phyloP scores from a whole-genome alignment of 1,140 invertebrate genomes.

The Chymomyza costata region DNA sequence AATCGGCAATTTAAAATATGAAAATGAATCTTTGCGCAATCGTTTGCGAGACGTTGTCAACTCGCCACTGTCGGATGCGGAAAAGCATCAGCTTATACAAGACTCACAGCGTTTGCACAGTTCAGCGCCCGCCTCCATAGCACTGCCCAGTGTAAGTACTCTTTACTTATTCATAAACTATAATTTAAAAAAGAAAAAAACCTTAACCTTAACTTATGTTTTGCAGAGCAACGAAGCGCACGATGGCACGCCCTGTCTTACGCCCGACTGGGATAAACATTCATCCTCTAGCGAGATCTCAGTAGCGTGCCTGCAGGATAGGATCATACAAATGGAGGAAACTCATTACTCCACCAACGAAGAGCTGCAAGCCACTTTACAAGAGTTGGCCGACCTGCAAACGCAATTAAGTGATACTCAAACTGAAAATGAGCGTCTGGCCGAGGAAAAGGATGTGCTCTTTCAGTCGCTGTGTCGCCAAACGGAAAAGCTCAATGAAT shows the following conservation, averaged over 20 bases:
- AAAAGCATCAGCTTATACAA: constrained; percentile 85
- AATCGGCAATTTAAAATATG: constrained; percentile 81
- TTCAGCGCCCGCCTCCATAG: constrained; percentile 80
- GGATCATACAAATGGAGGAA: constrained; percentile 86
- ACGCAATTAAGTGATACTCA: constrained; percentile 90
- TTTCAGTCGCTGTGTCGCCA: constrained; percentile 94
- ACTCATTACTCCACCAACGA: constrained; percentile 89
- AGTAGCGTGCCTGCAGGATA: constrained; percentile 93
- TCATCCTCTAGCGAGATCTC: constrained; percentile 92
- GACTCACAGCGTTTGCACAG: constrained; percentile 81
- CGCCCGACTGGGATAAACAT: constrained; percentile 92
- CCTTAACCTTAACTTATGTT: not conserved
- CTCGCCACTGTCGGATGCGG: constrained; percentile 87
- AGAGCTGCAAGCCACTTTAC: constrained; percentile 94
- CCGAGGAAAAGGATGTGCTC: constrained; percentile 91
- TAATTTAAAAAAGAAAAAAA: not conserved
- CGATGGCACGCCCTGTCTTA: constrained; percentile 78
- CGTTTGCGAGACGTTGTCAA: constrained; percentile 85
- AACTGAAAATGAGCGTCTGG: constrained; percentile 89
- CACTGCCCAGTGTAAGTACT: constrained; percentile 78
- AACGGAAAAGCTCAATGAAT: constrained; percentile 92
- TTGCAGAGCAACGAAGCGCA: constrained; percentile 42
- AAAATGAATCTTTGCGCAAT: constrained; percentile 84
- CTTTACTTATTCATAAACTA: too few species aligned
- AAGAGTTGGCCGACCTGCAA: constrained; percentile 92